These are phyloP conservation scores for Noturus placidus DNA, from an alignment of 2,113 vertebrate genomes.

Conservation along the genomic window DNA sequence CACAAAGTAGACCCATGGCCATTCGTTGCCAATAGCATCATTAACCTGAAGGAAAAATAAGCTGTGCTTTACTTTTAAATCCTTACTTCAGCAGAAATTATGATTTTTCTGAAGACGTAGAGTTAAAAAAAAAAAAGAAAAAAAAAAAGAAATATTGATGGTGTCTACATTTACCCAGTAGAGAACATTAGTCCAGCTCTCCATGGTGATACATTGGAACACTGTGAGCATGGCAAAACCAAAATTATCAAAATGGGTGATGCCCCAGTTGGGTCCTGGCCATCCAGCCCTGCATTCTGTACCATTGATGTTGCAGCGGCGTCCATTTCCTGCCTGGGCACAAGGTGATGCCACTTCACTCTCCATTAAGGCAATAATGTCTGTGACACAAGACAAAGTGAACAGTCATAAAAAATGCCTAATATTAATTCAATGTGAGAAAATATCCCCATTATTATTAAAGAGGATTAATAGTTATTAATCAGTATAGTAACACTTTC, in stretches of 20 bases:
- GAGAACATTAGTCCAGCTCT: constrained; percentile 94
- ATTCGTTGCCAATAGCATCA: constrained; percentile 94
- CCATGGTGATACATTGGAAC: constrained; percentile 96
- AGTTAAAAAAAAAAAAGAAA: neutral
- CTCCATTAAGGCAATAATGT: constrained; percentile 80
- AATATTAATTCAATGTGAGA: neutral
- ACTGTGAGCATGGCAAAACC: constrained; percentile 97
- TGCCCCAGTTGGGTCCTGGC: constrained; percentile 92
- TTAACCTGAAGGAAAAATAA: constrained; percentile 80
- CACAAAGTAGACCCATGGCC: constrained; percentile 97
- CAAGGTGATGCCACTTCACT: constrained; percentile 86
- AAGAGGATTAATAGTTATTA: neutral
- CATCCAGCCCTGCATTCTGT: constrained; percentile 85
- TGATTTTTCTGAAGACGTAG: neutral
- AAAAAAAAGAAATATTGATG: neutral
- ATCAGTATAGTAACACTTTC: neutral
- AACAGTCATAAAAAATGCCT: neutral
- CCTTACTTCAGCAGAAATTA: neutral
- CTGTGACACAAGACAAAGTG: constrained; percentile 61
- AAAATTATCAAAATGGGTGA: constrained; percentile 97
- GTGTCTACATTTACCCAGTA: constrained; percentile 82
- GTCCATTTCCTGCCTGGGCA: constrained; percentile 83
- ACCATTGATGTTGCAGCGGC: constrained; percentile 85
- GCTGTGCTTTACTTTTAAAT: neutral
- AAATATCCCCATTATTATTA: neutral